A percentile compares a stretch with the other conserved stretches of the same genome.
Evolutionary conservation across 2,797 vertebrate genomes (phyloP).

Genomic region (Rhinoraja longicauda): DNA sequence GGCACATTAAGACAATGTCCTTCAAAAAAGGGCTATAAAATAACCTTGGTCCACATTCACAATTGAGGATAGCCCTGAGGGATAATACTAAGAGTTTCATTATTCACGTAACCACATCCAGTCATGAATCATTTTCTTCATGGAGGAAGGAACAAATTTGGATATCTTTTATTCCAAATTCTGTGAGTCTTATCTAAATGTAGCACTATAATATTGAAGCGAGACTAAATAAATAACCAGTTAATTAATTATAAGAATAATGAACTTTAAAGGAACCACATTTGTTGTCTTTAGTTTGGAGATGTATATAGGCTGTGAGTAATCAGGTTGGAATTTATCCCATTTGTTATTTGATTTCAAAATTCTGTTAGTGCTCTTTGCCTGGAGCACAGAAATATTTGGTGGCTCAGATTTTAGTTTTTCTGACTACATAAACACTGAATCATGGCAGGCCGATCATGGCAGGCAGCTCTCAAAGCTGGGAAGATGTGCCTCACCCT

Average conservation of each 20-base stretch:
- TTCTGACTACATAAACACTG: neutral
- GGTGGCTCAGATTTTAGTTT: neutral
- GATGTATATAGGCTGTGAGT: neutral
- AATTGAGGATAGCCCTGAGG: neutral
- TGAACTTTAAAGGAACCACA: neutral
- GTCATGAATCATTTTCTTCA: neutral
- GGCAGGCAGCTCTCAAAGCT: neutral
- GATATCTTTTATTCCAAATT: neutral
- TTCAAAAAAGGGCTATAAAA: neutral
- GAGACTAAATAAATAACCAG: neutral
- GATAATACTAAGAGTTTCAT: neutral
- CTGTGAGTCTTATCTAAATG: neutral
- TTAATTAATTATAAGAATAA: neutral
- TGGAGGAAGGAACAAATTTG: neutral
- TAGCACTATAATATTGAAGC: neutral
- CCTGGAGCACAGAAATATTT: neutral
- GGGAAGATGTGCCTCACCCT: neutral
- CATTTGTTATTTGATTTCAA: neutral
- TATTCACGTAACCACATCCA: neutral
- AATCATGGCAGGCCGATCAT: neutral
- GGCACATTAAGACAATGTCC: neutral
- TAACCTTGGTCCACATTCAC: neutral
- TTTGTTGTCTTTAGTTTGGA: neutral
- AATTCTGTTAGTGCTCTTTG: neutral
- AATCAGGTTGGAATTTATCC: neutral